Base-by-base conservation (phyloP, 2,888 invertebrate genomes). In the Calameuta idolon region DNA sequence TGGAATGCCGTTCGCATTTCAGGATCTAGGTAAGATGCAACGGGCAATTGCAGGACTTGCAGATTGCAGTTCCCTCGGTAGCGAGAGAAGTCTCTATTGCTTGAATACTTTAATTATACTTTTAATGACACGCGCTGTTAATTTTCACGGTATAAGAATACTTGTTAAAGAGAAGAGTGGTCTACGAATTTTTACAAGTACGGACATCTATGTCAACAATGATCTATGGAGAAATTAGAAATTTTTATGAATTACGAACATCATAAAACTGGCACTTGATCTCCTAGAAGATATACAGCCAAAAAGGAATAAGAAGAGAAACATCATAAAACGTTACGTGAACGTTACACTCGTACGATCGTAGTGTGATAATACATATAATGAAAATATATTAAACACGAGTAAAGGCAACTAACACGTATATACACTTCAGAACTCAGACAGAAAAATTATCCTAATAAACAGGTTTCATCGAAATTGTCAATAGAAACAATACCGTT, bases 1-100 rank as follows among this genome's bases (percentile, higher is more conserved):
- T 73, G 85, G 85, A 86, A 86, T 86, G 85, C 85, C 77, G 82
- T 81, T 83, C 77, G 82, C 78, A 80, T 81, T 80, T 77, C 77
- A 79, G 76, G 75, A 78, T 82, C 79, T 79, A 79, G 37, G 81
- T 79, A 80, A 82, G 81, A 79, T 74, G 74, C 74, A 78, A 78
- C 77, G 75, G 74, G 75, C 79, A 78, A 33, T 71, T 31, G 73
- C 73, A 76, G 79, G 74, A 68, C 31, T 69, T 34, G 68, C 75
- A 76, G 76, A 69, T 77, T 55, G 23, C 55, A 23, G 55, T 55
- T 55, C 9, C 23, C 55, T 23, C 55, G 55, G 23, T 23, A 55
- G 55, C 23, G 5, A 55, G 55, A 55, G 15, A 40, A 4, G 23
- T 55, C 23, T 40, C 23, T 55, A 23, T 23, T 23, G 23, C 55